These are phyloP conservation scores for Leucoma salicis DNA, from an alignment of 2,888 invertebrate species.

Conservation along the genomic window DNA sequence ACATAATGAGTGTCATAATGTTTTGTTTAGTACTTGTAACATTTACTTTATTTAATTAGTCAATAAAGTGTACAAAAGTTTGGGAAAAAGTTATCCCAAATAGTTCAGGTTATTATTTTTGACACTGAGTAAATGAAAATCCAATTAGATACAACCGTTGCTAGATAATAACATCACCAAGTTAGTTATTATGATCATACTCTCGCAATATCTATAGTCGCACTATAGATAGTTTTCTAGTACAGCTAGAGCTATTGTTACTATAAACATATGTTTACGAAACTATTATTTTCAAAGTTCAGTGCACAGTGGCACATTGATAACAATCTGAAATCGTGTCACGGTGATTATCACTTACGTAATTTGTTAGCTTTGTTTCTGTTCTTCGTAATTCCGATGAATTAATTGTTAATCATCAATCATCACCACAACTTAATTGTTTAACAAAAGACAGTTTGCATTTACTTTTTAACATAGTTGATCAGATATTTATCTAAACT, in stretches of 20 bases:
- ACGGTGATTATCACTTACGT: slow-evolving; percentile 67
- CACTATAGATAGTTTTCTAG: no score
- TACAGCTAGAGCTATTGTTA: neutral
- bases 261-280: slow-evolving; percentile 2
- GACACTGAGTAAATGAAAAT: no score
- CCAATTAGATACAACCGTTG: no score
- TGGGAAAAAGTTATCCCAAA: no score
- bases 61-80: no score
- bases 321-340: slow-evolving; percentile 58
- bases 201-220: no score
- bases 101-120: no score
- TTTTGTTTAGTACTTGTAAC: neutral
- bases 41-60: neutral
- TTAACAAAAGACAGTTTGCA: neutral
- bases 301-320: slow-evolving; percentile 28
- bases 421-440: slow-evolving; percentile 5
- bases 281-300: slow-evolving; percentile 20
- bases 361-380: slow-evolving; percentile 52
- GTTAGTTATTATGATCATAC: no score
- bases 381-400: slow-evolving; percentile 56
- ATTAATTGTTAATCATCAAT: slow-evolving; percentile 57
- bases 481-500: slow-evolving; percentile 15
- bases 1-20: neutral
- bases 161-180: no score
- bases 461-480: neutral